These are phyloP conservation scores for Alectura lathami DNA, from an alignment of 2,113 vertebrate species.

Conservation along the genomic window DNA sequence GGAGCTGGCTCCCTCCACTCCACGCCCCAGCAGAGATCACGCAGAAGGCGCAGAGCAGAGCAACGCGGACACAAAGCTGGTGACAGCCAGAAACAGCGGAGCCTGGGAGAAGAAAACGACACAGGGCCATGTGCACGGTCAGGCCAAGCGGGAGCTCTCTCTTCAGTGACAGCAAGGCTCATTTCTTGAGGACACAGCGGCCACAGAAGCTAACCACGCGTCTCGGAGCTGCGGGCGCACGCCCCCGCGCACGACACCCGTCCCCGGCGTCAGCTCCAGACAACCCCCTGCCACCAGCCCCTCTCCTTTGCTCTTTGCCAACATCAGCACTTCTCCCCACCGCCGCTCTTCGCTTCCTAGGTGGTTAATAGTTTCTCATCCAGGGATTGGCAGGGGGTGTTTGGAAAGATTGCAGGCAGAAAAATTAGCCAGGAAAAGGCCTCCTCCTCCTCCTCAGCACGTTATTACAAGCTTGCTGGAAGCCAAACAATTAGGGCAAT, in stretches of 20 bases:
- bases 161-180: background rate
- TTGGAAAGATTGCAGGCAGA: background rate
- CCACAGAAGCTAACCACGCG: fast-evolving
- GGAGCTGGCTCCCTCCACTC: background rate
- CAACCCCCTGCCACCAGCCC: background rate
- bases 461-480: background rate
- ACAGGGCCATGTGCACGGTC: background rate
- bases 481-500: conserved; percentile 32
- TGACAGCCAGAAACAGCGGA: background rate
- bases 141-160: background rate
- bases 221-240: background rate
- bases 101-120: too few relatives aligned
- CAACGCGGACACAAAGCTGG: background rate
- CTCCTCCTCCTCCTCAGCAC: background rate
- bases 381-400: background rate
- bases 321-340: background rate
- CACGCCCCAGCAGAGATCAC: background rate
- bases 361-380: background rate
- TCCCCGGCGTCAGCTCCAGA: background rate
- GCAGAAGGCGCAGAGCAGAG: background rate
- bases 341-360: background rate
- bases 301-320: background rate
- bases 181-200: background rate
- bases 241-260: background rate
- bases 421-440: background rate